phyloP scores from a whole-genome alignment of 2,888 invertebrate genomes.

The Priocnemis perturbator region DNA sequence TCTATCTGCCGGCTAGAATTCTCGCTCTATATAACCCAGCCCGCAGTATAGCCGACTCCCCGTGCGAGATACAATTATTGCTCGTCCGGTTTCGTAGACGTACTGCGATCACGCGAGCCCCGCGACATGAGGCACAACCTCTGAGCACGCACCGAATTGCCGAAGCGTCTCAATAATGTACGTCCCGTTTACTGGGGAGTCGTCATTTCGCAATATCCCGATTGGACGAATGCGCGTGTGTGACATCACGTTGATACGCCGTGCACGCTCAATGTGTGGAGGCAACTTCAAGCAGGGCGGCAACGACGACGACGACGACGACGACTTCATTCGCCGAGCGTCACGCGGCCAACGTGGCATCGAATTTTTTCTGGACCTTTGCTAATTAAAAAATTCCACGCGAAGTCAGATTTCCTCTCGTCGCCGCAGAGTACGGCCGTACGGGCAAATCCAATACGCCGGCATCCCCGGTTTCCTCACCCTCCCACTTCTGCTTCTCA shows the following conservation, averaged over 20 bases:
- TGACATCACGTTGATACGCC: neutral
- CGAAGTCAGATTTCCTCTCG: conserved; percentile 63
- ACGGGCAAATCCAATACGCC: conserved; percentile 53
- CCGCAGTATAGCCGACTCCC: conserved; percentile 4
- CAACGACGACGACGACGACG: conserved; percentile 4
- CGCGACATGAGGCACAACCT: conserved; percentile 50
- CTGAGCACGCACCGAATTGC: conserved; percentile 54
- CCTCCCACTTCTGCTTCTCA: neutral
- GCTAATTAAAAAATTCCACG: conserved; percentile 72
- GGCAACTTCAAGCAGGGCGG: no score
- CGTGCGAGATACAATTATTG: conserved; percentile 55
- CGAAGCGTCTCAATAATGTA: conserved; percentile 49
- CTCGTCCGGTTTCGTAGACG: conserved; percentile 46
- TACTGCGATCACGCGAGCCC: conserved; percentile 56
- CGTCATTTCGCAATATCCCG: conserved; percentile 29
- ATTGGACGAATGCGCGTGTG: neutral
- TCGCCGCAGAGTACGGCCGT: conserved; percentile 37
- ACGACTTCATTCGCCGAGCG: conserved; percentile 43
- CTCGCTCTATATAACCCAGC: conserved; percentile 11
- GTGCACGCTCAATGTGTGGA: no score
- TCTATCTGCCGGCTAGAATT: conserved; percentile 20
- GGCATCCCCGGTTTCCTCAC: neutral
- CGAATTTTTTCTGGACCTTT: conserved; percentile 61
- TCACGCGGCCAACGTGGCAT: conserved; percentile 48
- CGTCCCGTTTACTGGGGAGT: conserved; percentile 27